phyloP scores from a whole-genome alignment of 2,113 vertebrate genomes.

The Petromus typicus region DNA sequence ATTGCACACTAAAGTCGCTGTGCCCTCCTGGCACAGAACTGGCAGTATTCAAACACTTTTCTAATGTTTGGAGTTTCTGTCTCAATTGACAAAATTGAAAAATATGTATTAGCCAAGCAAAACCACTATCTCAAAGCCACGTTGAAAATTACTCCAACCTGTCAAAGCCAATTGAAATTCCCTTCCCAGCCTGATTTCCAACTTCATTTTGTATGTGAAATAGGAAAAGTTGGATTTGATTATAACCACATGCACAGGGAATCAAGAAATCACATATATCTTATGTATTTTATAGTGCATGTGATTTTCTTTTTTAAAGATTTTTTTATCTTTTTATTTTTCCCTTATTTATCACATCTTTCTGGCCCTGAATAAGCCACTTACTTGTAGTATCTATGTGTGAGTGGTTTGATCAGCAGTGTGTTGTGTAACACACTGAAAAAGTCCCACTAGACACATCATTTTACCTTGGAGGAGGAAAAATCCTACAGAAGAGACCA shows the following conservation, averaged over 20 bases:
- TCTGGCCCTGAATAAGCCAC: not conserved
- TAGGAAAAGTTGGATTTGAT: slow-evolving; percentile 77
- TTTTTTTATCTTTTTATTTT: slow-evolving; percentile 33
- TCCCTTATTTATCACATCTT: slow-evolving; percentile 55
- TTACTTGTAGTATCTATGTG: not conserved
- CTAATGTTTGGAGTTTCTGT: slow-evolving; percentile 80
- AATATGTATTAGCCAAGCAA: slow-evolving; percentile 80
- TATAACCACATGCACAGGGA: slow-evolving; percentile 78
- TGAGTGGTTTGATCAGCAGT: not conserved
- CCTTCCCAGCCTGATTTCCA: slow-evolving; percentile 71
- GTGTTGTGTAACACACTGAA: not conserved
- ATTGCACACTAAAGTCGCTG: slow-evolving; percentile 72
- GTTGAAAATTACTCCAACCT: slow-evolving; percentile 75
- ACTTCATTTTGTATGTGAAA: slow-evolving; percentile 77
- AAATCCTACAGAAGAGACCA: not conserved
- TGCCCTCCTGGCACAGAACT: slow-evolving; percentile 40
- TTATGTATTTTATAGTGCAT: slow-evolving; percentile 60
- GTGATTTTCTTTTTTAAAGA: slow-evolving; percentile 70
- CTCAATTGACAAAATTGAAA: slow-evolving; percentile 80
- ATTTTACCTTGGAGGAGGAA: not conserved
- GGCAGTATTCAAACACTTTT: slow-evolving; percentile 75
- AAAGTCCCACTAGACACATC: not conserved
- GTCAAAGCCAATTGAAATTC: slow-evolving; percentile 80
- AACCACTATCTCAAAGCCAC: slow-evolving; percentile 81
- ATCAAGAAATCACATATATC: slow-evolving; percentile 74